These are phyloP conservation scores for Automeris io DNA, from an alignment of 2,888 invertebrate genomes.

Conservation along the genomic window DNA sequence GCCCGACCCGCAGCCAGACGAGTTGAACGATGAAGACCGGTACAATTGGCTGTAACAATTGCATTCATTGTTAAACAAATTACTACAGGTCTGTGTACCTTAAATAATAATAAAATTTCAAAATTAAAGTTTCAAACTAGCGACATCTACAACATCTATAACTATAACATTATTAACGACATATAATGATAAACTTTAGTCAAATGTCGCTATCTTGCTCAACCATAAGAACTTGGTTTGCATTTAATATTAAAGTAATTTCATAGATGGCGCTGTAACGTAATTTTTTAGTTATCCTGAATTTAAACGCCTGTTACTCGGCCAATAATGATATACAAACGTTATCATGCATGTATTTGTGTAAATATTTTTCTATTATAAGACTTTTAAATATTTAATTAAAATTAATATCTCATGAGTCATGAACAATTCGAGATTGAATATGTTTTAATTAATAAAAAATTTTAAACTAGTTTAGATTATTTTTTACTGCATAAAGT, in stretches of 20 bases:
- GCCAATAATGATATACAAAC: no score
- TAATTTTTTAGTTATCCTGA: neutral
- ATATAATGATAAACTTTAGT: no score
- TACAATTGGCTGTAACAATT: slow-evolving; percentile 87
- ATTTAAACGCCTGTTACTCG: neutral
- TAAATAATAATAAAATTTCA: neutral
- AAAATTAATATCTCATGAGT: neutral
- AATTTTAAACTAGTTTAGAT: no score
- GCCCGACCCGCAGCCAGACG: slow-evolving; percentile 92
- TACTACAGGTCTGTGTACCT: slow-evolving; percentile 13
- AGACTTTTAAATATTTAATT: no score
- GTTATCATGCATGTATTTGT: no score
- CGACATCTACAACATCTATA: no score
- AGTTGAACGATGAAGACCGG: slow-evolving; percentile 95
- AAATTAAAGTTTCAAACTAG: slow-evolving; percentile 6
- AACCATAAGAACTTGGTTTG: neutral
- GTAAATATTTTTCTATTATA: no score
- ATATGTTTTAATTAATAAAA: no score
- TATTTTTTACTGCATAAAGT: no score
- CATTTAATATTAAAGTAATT: slow-evolving; percentile 7
- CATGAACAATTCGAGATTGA: neutral
- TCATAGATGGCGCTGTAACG: slow-evolving; percentile 41
- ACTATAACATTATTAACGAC: no score
- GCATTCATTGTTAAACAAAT: slow-evolving; percentile 8
- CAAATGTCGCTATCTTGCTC: neutral